Evolutionary conservation across 35 echinoderm and acorn worm genomes (phyloP).

Genomic region (Apostichopus japonicus): DNA sequence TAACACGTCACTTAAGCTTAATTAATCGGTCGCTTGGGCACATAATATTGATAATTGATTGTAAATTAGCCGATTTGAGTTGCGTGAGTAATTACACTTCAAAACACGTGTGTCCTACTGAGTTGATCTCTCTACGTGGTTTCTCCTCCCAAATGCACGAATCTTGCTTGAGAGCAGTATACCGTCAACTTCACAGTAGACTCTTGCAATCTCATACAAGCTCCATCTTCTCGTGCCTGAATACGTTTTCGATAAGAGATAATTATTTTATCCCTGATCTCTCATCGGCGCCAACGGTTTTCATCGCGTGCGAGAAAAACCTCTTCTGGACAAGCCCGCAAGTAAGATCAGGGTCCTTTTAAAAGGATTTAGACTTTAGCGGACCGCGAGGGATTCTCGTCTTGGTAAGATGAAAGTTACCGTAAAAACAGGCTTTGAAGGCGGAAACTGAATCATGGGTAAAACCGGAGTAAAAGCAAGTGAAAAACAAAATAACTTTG

Average conservation of each 20-base stretch:
- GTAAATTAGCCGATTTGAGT: background rate
- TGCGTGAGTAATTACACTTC: background rate
- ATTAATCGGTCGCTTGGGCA: background rate
- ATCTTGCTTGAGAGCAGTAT: background rate
- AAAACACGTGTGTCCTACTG: background rate
- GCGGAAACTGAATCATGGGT: constrained; percentile 8
- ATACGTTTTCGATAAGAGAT: constrained; percentile 28
- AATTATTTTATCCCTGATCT: constrained; percentile 48
- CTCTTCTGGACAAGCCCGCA: constrained; percentile 29
- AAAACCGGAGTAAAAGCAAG: background rate
- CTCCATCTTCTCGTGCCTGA: constrained; percentile 17
- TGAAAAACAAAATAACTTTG: constrained; percentile 1
- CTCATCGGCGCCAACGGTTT: constrained; percentile 31
- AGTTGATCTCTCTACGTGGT: background rate
- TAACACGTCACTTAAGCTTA: background rate
- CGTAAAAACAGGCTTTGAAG: constrained; percentile 9
- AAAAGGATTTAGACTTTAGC: constrained; percentile 33
- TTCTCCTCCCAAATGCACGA: background rate
- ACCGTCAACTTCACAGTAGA: background rate
- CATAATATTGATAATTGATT: constrained; percentile 1
- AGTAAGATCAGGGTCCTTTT: constrained; percentile 52
- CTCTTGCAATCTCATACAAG: background rate
- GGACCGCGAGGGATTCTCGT: constrained; percentile 9
- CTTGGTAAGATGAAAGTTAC: constrained; percentile 28
- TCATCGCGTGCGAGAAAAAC: constrained; percentile 39